Evolutionary conservation across 2,113 vertebrate species (phyloP).

Genomic region (Hippocampus guttulatus): DNA sequence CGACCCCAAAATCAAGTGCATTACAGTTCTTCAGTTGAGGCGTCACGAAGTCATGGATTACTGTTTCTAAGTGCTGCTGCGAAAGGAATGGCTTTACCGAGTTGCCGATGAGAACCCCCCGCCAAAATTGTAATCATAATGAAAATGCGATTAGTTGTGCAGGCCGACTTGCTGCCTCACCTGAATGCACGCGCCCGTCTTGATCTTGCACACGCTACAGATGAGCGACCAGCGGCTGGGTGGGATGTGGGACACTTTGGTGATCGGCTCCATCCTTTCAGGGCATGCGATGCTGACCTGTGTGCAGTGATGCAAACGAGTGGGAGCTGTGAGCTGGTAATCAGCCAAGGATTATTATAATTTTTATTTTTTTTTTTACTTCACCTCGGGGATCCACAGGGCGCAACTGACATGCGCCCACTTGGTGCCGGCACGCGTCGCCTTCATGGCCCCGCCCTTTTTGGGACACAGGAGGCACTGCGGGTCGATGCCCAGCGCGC

Average conservation of each 20-base stretch:
- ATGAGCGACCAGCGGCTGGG: slow-evolving; percentile 96
- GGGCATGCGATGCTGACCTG: slow-evolving; percentile 97
- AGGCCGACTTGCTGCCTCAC: slow-evolving; percentile 50
- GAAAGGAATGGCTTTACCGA: too few relatives aligned
- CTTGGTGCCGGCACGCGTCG: slow-evolving; percentile 88
- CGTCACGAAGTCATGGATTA: too few relatives aligned
- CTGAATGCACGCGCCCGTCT: slow-evolving; percentile 97
- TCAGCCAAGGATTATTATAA: not conserved
- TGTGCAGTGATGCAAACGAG: slow-evolving; percentile 42
- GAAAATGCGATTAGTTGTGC: too few relatives aligned
- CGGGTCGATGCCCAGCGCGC: slow-evolving; percentile 87
- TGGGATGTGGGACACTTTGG: slow-evolving; percentile 95
- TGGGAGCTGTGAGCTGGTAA: not conserved
- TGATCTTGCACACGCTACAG: slow-evolving; percentile 93
- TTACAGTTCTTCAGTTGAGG: too few relatives aligned
- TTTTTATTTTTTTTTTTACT: too few relatives aligned
- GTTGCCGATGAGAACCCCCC: too few relatives aligned
- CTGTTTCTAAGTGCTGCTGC: too few relatives aligned
- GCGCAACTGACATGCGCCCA: slow-evolving; percentile 99
- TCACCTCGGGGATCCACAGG: slow-evolving; percentile 98
- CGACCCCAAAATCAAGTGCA: too few relatives aligned
- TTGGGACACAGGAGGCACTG: slow-evolving; percentile 94
- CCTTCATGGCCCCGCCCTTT: slow-evolving; percentile 96
- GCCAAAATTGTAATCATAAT: too few relatives aligned
- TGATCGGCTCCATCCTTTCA: slow-evolving; percentile 98